phyloP scores from a whole-genome alignment of 2,113 vertebrate genomes.

The Triplophysa rosa region DNA sequence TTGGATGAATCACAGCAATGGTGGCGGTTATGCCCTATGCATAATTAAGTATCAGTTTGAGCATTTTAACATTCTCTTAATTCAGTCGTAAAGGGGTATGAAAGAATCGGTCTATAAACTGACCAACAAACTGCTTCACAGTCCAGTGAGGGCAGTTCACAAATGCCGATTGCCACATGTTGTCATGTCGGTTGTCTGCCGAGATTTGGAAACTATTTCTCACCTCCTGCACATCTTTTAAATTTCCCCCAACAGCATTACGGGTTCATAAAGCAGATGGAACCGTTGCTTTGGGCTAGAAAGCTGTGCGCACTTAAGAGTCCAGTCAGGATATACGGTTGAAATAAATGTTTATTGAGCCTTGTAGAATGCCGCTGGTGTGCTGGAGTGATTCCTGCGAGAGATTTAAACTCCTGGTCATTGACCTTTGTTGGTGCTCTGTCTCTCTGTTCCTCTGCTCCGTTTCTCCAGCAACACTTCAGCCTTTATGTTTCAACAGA shows the following conservation, averaged over 20 bases:
- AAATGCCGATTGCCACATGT: background rate
- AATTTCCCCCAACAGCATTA: background rate
- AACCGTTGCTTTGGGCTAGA: background rate
- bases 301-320: constrained; percentile 3
- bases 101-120: background rate
- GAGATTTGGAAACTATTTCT: constrained; percentile 16
- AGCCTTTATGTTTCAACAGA: background rate
- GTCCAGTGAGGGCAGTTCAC: background rate
- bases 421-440: constrained; percentile 1
- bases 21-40: background rate
- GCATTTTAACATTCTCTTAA: background rate
- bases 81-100: background rate
- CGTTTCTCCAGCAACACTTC: background rate
- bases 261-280: constrained; percentile 11
- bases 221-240: constrained; percentile 13
- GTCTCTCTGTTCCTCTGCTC: background rate
- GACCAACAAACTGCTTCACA: background rate
- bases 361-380: constrained; percentile 30
- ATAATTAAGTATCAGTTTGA: background rate
- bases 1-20: background rate
- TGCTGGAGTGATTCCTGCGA: constrained; percentile 36
- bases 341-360: constrained; percentile 43
- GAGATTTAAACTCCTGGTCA: constrained; percentile 1
- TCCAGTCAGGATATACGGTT: constrained; percentile 26
- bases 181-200: constrained; percentile 11